Evolutionary conservation across 1,140 invertebrate genomes (phyloP), one percentile per base, ranked within the genome.

Genomic region (Drosophila rufa): DNA sequence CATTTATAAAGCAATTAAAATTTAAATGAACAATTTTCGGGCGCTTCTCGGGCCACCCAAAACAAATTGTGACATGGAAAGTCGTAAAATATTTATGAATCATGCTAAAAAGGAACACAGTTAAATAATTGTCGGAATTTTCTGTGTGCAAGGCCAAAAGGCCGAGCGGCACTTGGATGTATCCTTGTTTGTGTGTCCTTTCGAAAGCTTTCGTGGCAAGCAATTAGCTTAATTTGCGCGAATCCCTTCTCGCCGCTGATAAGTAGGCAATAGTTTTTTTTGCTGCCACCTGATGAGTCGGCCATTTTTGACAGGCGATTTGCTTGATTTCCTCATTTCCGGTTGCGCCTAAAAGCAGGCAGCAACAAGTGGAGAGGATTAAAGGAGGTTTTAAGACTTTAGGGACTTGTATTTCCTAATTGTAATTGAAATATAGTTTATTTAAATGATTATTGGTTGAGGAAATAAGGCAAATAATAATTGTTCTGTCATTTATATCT

Each of bases 1-100:
- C 90, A 92, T 92, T 92, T 92, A 92, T 92, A 92, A 92, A 92
- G 90, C 90, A 92, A 92, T 92, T 92, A 92, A 92, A 92, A 92
- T 92, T 92, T 92, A 92, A 90, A 92, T 92, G 90, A 92, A 85
- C 76, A 83, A 76, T 87, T 83, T 82, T 89, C 58, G 53, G 81
- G 67, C 66, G 62, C 46, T 68, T 38, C 74, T 56, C 36, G 36
- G 36, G 45, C 25, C 50, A 53, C 65, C 53, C 14, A 56, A 58
- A 77, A 83, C 83, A 87, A 78, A 69, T 89, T 89, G 84, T 87
- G 83, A 87, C 83, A 89, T 87, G 80, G 60, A 56, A 78, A 84
- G 83, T 84, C 77, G 82, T 87, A 74, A 87, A 87, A 89, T 87
- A 87, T 87, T 87, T 84, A 87, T 84, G 80, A 87, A 79, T 81